Evolutionary conservation across 2,888 invertebrate species (phyloP).

Genomic region (Galerucella nymphaeae): DNA sequence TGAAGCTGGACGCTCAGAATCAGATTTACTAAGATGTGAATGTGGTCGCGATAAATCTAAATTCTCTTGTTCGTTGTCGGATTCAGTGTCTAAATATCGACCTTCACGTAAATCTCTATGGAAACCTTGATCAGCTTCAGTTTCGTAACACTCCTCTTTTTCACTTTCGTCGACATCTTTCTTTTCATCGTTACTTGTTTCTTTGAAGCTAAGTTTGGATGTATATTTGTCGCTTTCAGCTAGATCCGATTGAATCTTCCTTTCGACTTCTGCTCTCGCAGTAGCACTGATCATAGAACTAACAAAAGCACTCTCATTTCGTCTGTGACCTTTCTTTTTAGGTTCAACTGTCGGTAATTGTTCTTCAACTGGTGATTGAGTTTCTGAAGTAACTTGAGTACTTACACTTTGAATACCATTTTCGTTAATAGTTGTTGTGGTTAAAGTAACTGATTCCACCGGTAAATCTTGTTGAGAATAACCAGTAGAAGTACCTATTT

Average conservation of each 20-base stretch:
- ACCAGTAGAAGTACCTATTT: constrained; percentile 64
- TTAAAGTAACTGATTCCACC: constrained; percentile 67
- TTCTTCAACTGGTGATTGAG: constrained; percentile 52
- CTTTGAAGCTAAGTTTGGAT: constrained; percentile 61
- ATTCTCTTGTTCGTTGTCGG: constrained; percentile 50
- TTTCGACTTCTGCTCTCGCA: constrained; percentile 50
- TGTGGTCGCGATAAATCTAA: constrained; percentile 50
- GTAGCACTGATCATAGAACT: constrained; percentile 52
- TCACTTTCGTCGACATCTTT: constrained; percentile 64
- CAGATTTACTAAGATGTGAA: constrained; percentile 61
- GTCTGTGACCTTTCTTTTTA: constrained; percentile 68
- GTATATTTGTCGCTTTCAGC: constrained; percentile 63
- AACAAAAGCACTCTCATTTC: constrained; percentile 68
- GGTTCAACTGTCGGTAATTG: constrained; percentile 51
- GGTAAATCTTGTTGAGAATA: constrained; percentile 54
- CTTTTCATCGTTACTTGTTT: constrained; percentile 64
- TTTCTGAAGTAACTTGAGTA: constrained; percentile 69
- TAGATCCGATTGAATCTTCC: constrained; percentile 55
- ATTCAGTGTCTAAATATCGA: constrained; percentile 57
- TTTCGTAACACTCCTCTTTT: constrained; percentile 63
- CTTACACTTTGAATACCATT: constrained; percentile 67
- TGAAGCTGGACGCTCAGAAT: constrained; percentile 61
- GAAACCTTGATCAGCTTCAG: constrained; percentile 65
- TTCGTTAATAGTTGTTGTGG: constrained; percentile 66
- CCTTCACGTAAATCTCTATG: constrained; percentile 62